phyloP scores from a whole-genome alignment of 2,113 vertebrate species.

The Spilogale gracilis region DNA sequence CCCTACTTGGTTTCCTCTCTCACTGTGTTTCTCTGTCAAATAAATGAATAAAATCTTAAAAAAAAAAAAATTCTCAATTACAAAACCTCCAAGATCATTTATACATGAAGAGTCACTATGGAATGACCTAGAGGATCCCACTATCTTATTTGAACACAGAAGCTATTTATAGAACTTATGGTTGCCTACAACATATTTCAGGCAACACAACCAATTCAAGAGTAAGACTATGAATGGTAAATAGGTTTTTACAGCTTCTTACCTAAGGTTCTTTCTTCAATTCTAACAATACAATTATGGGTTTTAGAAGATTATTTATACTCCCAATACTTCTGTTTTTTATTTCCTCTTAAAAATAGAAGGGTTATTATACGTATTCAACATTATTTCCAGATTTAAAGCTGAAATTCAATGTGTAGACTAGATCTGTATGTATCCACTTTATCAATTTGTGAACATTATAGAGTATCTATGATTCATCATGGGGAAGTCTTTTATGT shows the following conservation, averaged over 20 bases:
- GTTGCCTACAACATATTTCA: neutral
- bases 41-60: too few relatives aligned
- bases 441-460: neutral
- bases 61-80: neutral
- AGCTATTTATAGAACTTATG: neutral
- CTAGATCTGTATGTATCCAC: neutral
- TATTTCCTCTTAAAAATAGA: neutral
- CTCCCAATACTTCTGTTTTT: neutral
- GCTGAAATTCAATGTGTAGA: neutral
- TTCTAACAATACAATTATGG: neutral
- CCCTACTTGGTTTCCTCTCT: too few relatives aligned
- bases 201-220: neutral
- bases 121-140: neutral
- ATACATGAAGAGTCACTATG: neutral
- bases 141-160: neutral
- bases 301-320: slow-evolving; percentile 25
- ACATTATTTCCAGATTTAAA: neutral
- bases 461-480: neutral
- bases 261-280: neutral
- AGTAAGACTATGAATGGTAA: neutral
- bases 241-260: neutral
- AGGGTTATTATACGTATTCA: rapidly evolving
- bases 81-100: neutral
- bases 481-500: neutral
- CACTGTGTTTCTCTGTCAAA: too few relatives aligned